Base-by-base conservation (phyloP, 2,888 invertebrate species). In the Ischnura elegans region DNA sequence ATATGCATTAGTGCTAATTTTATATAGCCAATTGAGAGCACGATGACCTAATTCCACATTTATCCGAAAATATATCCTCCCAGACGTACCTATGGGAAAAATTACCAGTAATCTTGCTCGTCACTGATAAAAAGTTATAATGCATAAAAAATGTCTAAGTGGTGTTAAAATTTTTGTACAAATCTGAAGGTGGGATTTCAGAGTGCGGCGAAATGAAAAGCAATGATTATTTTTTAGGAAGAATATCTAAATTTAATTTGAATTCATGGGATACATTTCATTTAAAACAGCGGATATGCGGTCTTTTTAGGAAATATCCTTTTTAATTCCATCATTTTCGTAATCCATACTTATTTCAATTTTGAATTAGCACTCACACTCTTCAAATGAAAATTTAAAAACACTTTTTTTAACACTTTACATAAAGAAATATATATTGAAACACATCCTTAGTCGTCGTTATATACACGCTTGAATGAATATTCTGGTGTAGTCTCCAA, bases 221-320 rank as follows among this genome's bases (percentile, higher is more conserved):
- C 43, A 86, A n/a, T 43, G 10, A 90, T 36, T n/a, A 76, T 76
- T 51, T 66, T 61, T 93, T 93, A 93, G 93, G 93, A 93, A 93
- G 93, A 93, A 93, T 93, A 93, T 93, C 93, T 93, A 93, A 93
- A 93, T 87, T 93, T 93, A 87, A 93, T 87, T 93, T 93, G 42
- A 87, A 87, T 87, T 66, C 87, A 87, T 61, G 87, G 87, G 87
- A 87, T 87, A 87, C 66, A 87, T 55, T 87, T 87, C 87, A 66
- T 93, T 87, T 55, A 93, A 87, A 87, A 90, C 90, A 90, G 90
- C 90, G 90, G 90, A 90, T 90, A 90, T 90, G 90, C 90, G 90
- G 61, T 90, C 90, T 90, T 61, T n/a, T 90, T 90, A 90, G 61
- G 90, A 90, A 90, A 43, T 90, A 25, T 66, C 66, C 47, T 66